Evolutionary conservation across 2,888 invertebrate genomes (phyloP).

Genomic region (Malthinus seriepunctatus): DNA sequence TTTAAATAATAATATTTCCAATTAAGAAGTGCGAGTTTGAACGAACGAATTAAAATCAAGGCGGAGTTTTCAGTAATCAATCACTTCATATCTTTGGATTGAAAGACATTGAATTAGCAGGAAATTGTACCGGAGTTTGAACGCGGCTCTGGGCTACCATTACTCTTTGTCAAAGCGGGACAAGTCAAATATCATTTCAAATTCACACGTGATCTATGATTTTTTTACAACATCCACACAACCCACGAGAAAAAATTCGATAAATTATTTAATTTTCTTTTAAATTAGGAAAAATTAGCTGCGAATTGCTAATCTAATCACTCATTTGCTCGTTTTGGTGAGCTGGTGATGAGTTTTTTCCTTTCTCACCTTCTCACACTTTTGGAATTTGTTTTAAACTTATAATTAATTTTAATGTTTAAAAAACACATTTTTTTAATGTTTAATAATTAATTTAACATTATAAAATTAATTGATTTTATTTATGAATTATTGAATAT

Average conservation of each 20-base stretch:
- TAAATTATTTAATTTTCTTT: neutral
- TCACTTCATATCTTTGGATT: conserved; percentile 56
- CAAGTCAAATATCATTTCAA: conserved; percentile 40
- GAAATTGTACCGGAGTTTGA: conserved; percentile 53
- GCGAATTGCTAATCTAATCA: too few species aligned
- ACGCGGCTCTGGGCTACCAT: conserved; percentile 45
- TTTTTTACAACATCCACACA: conserved; percentile 7
- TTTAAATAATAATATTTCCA: conserved; percentile 28
- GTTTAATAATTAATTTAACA: too few species aligned
- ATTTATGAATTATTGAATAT: too few species aligned
- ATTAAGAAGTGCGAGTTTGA: conserved; percentile 22
- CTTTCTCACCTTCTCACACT: too few species aligned
- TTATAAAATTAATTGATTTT: too few species aligned
- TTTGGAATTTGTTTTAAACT: too few species aligned
- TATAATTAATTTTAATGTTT: too few species aligned
- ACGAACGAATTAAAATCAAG: conserved; percentile 27
- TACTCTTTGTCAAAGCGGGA: conserved; percentile 50
- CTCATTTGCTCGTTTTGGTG: too few species aligned
- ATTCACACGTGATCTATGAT: conserved; percentile 33
- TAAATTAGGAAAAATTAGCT: too few species aligned
- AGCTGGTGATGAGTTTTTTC: too few species aligned
- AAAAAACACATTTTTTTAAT: too few species aligned
- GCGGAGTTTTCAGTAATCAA: conserved; percentile 50
- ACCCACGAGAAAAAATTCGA: neutral
- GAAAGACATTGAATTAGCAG: conserved; percentile 59